Conservation (phyloP, 1,140 invertebrate species). For the Schlechtendalia chinensis region DNA sequence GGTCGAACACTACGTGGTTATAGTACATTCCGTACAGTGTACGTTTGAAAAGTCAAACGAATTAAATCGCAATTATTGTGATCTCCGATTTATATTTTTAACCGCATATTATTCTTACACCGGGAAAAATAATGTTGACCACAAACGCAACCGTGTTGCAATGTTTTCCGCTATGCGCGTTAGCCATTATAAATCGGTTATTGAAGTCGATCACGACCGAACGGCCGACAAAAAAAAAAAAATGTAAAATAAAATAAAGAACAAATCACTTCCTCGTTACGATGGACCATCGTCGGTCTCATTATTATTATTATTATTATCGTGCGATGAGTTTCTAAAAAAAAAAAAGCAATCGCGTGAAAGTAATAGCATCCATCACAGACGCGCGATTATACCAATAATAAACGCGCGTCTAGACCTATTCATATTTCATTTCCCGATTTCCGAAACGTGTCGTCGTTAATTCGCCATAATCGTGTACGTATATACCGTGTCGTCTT, state of each 20-base stretch:
- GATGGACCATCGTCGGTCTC: neutral
- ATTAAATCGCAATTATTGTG: no score
- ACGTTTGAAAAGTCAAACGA: no score
- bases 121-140: no score
- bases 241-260: no score
- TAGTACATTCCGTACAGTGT: no score
- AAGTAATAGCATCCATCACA: neutral
- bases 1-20: no score
- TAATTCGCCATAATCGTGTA: neutral
- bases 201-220: neutral
- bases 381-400: neutral
- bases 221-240: neutral
- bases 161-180: neutral
- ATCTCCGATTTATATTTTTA: no score
- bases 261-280: conserved; percentile 23
- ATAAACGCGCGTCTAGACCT: neutral
- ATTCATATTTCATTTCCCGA: neutral
- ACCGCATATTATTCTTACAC: no score
- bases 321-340: conserved; percentile 15
- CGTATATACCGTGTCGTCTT: no score
- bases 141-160: neutral
- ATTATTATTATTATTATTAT: no score
- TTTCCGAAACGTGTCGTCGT: conserved; percentile 5
- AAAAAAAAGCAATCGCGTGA: conserved; percentile 10
- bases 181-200: conserved; percentile 9